Base-by-base conservation (phyloP, 1,140 invertebrate genomes). In the Drosophila guanche region DNA sequence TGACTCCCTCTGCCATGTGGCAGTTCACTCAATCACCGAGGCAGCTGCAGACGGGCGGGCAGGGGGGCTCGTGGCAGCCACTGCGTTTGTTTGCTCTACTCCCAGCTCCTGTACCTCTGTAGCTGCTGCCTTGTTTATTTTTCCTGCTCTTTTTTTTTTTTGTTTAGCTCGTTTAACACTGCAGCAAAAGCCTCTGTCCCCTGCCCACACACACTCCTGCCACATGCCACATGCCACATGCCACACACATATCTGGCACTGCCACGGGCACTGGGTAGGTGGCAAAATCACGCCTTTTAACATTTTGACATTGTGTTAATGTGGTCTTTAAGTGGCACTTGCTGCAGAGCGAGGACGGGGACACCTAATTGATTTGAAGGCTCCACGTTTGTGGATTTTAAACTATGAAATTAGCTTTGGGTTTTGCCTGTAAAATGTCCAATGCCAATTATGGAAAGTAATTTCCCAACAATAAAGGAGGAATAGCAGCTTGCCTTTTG, bases 281-380 rank as follows among this genome's bases (percentile, higher is more conserved):
- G 80, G 59, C 61, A 62, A 63, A 86, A 86, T 86, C 81, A 86
- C 81, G 83, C 61, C 79, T 81, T 75, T 88, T 86, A 86, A 78
- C 81, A 86, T 86, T 85, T 81, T 86, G 81, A 86, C 81, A 86
- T 86, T 86, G 76, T 88, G 78, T 88, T 86, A 86, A 86, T 86
- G 81, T 79, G 81, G 72, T 74, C 72, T 75, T 75, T 67, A 75
- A 75, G 71, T 67, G 72, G 50, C 71, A 56, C 33, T 69, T 29
- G 33, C 3, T 37, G 10, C 10, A 37, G 33, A 10, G 10, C 8
- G 33, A 12, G 10, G 7, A 29, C 6, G 7, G 27, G 27, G 27
- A 33, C 29, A 10, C 3, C 29, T 33, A 33, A 33, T 33, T 33
- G 29, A 33, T 33, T 20, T 20, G 16, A 20, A 20, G 16, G 16